Conservation (phyloP, 2,888 invertebrate genomes). For the Zaprionus bogoriensis region DNA sequence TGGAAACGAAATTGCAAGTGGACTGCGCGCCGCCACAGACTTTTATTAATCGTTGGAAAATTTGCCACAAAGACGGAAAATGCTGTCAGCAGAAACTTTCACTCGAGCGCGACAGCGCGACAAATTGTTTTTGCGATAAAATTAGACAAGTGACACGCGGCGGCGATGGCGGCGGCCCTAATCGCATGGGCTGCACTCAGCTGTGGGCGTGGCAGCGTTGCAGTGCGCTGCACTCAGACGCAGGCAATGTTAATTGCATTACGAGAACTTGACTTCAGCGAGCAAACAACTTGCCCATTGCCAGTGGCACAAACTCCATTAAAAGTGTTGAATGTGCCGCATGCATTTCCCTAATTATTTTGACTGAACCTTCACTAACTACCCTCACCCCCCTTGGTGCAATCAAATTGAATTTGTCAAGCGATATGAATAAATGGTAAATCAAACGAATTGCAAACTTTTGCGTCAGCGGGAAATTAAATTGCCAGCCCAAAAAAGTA, state of each 20-base stretch:
- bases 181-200: conserved; percentile 45
- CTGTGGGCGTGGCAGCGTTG: conserved; percentile 25
- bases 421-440: conserved; percentile 65
- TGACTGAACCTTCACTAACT: background rate
- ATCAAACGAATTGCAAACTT: conserved; percentile 63
- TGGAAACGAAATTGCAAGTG: background rate
- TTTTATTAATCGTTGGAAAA: conserved; percentile 76
- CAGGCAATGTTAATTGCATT: conserved; percentile 63
- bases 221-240: conserved; percentile 6
- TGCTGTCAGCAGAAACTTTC: conserved; percentile 62
- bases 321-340: conserved; percentile 34
- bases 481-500: conserved; percentile 48
- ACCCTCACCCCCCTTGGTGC: conserved; percentile 6
- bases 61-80: conserved; percentile 65
- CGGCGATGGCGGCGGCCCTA: no score
- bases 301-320: conserved; percentile 51
- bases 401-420: conserved; percentile 68
- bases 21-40: conserved; percentile 40
- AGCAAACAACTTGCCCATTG: conserved; percentile 29
- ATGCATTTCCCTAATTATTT: conserved; percentile 23
- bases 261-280: conserved; percentile 6
- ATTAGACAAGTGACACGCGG: conserved; percentile 73
- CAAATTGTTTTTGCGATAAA: conserved; percentile 78
- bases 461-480: conserved; percentile 56
- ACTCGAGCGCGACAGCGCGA: conserved; percentile 53